phyloP scores from a whole-genome alignment of 2,797 vertebrate species.

The Chelmon rostratus region DNA sequence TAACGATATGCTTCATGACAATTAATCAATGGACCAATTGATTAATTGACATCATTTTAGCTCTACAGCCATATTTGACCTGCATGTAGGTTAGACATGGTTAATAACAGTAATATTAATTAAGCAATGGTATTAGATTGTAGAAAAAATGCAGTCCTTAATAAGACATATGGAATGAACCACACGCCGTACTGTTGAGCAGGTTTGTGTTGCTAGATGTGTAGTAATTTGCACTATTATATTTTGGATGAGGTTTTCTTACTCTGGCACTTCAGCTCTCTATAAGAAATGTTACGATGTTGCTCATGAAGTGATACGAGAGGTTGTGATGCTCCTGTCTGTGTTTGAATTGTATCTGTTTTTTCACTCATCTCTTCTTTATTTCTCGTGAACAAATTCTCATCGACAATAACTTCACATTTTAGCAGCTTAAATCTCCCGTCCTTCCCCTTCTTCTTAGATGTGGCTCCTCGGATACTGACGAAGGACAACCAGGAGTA shows the following conservation, averaged over 20 bases:
- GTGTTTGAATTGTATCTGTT: neutral
- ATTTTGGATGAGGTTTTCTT: neutral
- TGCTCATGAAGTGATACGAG: neutral
- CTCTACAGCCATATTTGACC: neutral
- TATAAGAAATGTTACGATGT: neutral
- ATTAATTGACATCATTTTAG: neutral
- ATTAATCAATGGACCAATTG: neutral
- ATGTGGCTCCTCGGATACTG: conserved; percentile 91
- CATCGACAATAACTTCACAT: conserved; percentile 28
- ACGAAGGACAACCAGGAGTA: conserved; percentile 89
- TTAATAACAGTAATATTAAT: neutral
- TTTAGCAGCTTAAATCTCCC: conserved; percentile 31
- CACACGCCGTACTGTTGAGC: neutral
- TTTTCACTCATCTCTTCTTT: conserved; percentile 9
- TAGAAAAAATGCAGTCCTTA: neutral
- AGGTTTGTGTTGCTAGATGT: neutral
- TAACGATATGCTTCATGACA: too few relatives aligned
- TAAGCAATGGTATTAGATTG: neutral
- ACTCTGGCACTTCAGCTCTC: neutral
- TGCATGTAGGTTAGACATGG: too few relatives aligned
- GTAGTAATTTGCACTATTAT: neutral
- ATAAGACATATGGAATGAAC: neutral
- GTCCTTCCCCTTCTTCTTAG: conserved; percentile 73
- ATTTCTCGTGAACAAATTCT: neutral
- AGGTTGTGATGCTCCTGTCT: conserved; percentile 1